Evolutionary conservation across 2,113 vertebrate genomes (phyloP), one percentile per base, ranked within the genome.

Genomic region (Anoplopoma fimbria): DNA sequence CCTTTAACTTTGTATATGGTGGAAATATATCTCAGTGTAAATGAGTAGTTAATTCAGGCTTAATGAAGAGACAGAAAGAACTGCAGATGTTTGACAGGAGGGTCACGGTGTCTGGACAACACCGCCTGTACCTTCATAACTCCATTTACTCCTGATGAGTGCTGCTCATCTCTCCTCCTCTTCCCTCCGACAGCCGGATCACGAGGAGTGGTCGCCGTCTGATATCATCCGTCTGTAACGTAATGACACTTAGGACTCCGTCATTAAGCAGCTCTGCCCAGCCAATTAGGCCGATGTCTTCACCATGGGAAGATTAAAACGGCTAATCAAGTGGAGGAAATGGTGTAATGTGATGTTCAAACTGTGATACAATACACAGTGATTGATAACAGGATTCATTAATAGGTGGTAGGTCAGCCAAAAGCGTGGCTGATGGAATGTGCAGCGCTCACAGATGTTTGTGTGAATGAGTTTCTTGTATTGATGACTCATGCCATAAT

Each of bases 351-450:
- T 68, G 62, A 79, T 73, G 69, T 72, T 84, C 47, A 74, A 61
- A 69, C 6, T 23, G 51, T 13, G 72, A 81, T 51, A 33, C 31
- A 17, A 75, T 58, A 47, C n/a, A 34, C 1, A 34, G 51, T 83
- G 68, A 89, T 72, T 73, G 62, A 81, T 60, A 76, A n/a, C 25
- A 14, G 1, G n/a, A 80, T 70, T 73, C 38, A 82, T 82, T 77
- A 79, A 82, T 1, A 57, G 77, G 58, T 82, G 19, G 12, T 75
- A 77, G 83, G 67, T 86, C 33, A 51, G 21, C 0, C 6, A 34
- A 23, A 19, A 38, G 21, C 13, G n/a, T 33, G 2, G 8, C 0
- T 31, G 23, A 31, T 31, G 21, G 40, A 36, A 53, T 14, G 40
- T 29, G 25, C n/a, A 33, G 27, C 34, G 1, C 2, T 79, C 27